Percentiles rank a stretch among this genome's conserved stretches.
Evolutionary conservation across 2,888 invertebrate genomes (phyloP).

Genomic region (Perdita meconis): DNA sequence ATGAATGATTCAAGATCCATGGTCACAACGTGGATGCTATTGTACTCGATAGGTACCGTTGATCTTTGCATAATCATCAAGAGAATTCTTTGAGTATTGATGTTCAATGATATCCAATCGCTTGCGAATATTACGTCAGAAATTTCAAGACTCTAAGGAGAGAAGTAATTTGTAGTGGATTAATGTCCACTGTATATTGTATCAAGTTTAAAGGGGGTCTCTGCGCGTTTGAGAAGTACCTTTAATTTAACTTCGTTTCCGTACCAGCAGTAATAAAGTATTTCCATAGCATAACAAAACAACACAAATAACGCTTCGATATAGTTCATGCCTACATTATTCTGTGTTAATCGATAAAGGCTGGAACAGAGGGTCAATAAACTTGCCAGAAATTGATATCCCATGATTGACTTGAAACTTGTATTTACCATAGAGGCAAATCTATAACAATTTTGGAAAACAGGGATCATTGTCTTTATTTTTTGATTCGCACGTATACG

Average conservation of each 20-base stretch:
- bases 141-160: too few species aligned
- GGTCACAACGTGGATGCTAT: conserved; percentile 8
- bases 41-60: conserved; percentile 9
- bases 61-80: conserved; percentile 27
- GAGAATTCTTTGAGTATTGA: neutral
- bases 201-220: too few species aligned
- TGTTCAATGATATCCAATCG: conserved; percentile 12
- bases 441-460: conserved; percentile 18
- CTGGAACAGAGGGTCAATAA: conserved; percentile 52
- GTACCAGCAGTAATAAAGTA: conserved; percentile 65
- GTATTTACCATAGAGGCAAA: conserved; percentile 26
- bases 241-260: conserved; percentile 62
- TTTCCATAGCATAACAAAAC: conserved; percentile 57
- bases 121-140: neutral
- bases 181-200: too few species aligned
- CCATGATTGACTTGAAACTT: conserved; percentile 42
- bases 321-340: conserved; percentile 36
- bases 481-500: neutral
- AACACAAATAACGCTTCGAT: conserved; percentile 41
- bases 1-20: conserved; percentile 27
- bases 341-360: conserved; percentile 53
- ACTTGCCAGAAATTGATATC: conserved; percentile 56
- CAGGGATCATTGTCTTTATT: too few species aligned
- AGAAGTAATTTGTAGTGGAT: too few species aligned
- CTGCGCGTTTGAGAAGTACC: conserved; percentile 21